A percentile compares a stretch with the other conserved stretches of the same genome.
These are phyloP conservation scores for Carettochelys insculpta DNA, from an alignment of 2,113 vertebrate species.

Conservation along the genomic window DNA sequence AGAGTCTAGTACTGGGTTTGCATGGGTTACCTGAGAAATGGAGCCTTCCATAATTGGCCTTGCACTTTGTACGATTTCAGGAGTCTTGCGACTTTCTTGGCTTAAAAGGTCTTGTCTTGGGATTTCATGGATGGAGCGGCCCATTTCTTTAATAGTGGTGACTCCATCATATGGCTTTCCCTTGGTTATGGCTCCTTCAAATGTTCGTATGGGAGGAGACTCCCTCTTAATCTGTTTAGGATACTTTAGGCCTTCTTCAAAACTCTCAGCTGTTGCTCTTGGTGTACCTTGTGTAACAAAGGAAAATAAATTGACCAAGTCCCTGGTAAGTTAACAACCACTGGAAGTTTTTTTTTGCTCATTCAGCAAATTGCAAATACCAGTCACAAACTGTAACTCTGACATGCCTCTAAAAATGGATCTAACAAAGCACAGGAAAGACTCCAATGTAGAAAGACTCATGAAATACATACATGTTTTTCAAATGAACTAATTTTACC, in stretches of 20 bases:
- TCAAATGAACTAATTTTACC: not conserved
- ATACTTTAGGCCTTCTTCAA: constrained; percentile 94
- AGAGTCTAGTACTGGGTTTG: rapidly evolving
- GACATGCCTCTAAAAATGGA: not conserved
- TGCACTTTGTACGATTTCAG: constrained; percentile 83
- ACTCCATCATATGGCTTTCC: constrained; percentile 95
- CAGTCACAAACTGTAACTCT: not conserved
- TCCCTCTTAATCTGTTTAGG: constrained; percentile 96
- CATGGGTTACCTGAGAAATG: constrained; percentile 89
- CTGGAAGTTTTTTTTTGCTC: not conserved
- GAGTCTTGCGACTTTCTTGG: constrained; percentile 92
- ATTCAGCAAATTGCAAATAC: not conserved
- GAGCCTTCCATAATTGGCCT: constrained; percentile 88
- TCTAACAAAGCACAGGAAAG: not conserved
- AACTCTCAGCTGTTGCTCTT: constrained; percentile 87
- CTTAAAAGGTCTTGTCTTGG: constrained; percentile 89
- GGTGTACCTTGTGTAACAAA: constrained; percentile 86
- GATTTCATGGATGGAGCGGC: constrained; percentile 97
- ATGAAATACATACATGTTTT: not conserved
- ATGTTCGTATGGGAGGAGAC: constrained; percentile 91
- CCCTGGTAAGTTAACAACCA: not conserved
- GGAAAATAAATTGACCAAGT: not conserved
- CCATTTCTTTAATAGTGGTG: constrained; percentile 98
- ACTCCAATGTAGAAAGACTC: not conserved
- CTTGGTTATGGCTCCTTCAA: constrained; percentile 94